Conservation (phyloP, 2,797 vertebrate species). For the Silurus lanzhouensis region DNA sequence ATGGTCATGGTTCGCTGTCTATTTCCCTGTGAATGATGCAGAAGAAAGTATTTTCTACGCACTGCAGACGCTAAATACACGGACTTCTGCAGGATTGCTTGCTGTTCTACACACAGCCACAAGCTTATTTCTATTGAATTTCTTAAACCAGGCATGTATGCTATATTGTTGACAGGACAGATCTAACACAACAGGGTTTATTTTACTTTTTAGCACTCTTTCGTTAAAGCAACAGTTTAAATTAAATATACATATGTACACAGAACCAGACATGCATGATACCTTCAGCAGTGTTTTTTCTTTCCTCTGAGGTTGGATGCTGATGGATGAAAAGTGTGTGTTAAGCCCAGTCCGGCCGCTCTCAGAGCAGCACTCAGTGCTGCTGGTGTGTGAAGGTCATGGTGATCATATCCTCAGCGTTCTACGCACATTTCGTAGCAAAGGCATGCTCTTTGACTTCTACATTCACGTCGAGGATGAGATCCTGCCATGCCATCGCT, state of each 20-base stretch:
- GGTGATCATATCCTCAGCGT: constrained; percentile 86
- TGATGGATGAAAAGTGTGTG: constrained; percentile 70
- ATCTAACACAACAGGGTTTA: not conserved
- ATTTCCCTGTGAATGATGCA: not conserved
- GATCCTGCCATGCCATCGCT: constrained; percentile 90
- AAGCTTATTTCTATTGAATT: not conserved
- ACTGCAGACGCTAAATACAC: not conserved
- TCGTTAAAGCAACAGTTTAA: no score
- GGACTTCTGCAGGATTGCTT: not conserved
- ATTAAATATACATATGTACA: not conserved
- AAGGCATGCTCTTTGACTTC: constrained; percentile 89
- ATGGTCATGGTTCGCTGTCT: not conserved
- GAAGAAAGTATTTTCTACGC: not conserved
- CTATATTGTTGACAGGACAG: not conserved
- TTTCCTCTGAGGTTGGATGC: constrained; percentile 28
- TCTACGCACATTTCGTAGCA: constrained; percentile 87
- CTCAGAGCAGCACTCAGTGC: constrained; percentile 75
- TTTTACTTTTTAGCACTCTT: no score
- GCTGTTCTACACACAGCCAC: no score
- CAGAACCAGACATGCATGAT: no score
- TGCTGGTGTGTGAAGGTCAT: constrained; percentile 84
- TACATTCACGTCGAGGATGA: constrained; percentile 85
- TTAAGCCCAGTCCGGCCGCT: constrained; percentile 45
- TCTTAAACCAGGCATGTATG: not conserved
- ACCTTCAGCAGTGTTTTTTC: not conserved